Evolutionary conservation across 2,113 vertebrate species (phyloP), one percentile per base, ranked within the genome.

Genomic region (Lasiurus borealis): DNA sequence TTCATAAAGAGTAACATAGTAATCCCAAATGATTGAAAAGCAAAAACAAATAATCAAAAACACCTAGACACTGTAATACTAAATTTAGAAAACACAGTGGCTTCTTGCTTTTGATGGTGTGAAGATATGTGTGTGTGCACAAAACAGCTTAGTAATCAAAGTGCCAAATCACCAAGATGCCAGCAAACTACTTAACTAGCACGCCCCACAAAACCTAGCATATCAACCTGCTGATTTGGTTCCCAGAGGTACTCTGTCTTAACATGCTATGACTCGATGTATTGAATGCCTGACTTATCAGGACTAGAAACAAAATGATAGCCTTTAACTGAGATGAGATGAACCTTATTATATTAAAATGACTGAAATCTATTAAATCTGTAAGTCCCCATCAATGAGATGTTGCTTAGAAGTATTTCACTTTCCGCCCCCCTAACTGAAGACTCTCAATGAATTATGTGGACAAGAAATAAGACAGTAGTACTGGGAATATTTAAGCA

Each of bases 121-220:
- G 27, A 90, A 9, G n/a, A 34, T 36, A 10, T 6, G 29, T 72
- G 2, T 48, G 1, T 34, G 25, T 78, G 18, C 16, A 46, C 34
- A 52, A 77, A 85, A 46, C 6, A 57, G 54, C 13, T 46, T 71
- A 23, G 52, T 6, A 40, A 29, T 16, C 4, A 57, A 72, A 66
- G n/a, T 31, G 21, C 7, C 31, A 34, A 59, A 25, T 85, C 18
- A 15, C 3, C 15, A 73, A 54, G 15, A 69, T 1, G 64, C 64
- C 9, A 57, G 29, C 6, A 69, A 52, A 29, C 12, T 8, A 8
- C 29, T 16, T 36, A 31, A 19, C n/a, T n/a, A n/a, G n/a, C n/a
- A 36, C 1, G 34, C 2, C 15, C 4, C 7, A 8, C 2, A 6
- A 34, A 48, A 29, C 27, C 13, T 3, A 6, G 27, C 2, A 0